Conservation (phyloP, 2,113 vertebrate species). For the Dromaius novaehollandiae region DNA sequence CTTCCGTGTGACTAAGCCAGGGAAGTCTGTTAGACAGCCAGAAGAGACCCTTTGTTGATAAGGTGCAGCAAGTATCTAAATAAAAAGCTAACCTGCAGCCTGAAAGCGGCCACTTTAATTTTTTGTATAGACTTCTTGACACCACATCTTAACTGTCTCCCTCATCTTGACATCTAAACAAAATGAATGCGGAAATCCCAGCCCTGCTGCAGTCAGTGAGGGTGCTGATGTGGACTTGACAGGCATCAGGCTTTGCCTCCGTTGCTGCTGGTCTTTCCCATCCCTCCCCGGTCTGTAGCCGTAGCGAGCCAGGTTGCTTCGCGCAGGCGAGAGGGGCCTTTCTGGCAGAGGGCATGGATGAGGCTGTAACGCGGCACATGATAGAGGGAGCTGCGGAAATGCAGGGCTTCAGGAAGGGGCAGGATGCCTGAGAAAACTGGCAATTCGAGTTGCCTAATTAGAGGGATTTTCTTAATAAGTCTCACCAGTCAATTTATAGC, state of each 20-base stretch:
- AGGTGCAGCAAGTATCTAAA: background rate
- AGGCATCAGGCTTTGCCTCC: background rate
- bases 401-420: background rate
- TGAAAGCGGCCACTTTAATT: background rate
- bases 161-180: background rate
- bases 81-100: background rate
- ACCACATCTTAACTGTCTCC: background rate
- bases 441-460: background rate
- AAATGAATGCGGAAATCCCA: background rate
- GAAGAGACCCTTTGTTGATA: background rate
- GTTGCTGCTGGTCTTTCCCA: background rate
- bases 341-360: background rate
- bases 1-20: background rate
- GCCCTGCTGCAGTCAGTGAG: background rate
- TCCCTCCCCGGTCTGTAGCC: background rate
- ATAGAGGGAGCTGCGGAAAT: background rate
- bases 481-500: background rate
- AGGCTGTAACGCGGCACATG: accelerated
- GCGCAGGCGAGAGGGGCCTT: background rate
- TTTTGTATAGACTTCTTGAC: background rate
- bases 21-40: background rate
- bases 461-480: background rate
- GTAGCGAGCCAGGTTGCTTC: background rate
- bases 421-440: background rate
- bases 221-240: background rate